Evolutionary conservation across 2,113 vertebrate genomes (phyloP).

Genomic region (Ramphastos sulfuratus): DNA sequence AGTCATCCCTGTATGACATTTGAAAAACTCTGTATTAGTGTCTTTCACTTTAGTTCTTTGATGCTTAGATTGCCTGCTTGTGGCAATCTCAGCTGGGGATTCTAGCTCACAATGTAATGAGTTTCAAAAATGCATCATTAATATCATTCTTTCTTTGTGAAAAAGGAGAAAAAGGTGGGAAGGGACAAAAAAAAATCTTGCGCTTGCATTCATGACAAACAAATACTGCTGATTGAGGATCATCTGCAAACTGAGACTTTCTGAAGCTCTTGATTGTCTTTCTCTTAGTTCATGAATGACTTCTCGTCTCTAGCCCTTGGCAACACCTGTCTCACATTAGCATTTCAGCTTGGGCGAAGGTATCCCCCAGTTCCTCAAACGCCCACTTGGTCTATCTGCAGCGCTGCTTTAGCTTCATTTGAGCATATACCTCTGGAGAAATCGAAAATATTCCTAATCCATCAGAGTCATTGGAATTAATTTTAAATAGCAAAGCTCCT

Average conservation of each 20-base stretch:
- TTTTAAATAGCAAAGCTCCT: background rate
- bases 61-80: background rate
- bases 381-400: background rate
- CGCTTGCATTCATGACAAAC: background rate
- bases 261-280: background rate
- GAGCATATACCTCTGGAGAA: background rate
- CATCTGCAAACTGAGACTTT: background rate
- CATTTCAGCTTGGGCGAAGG: background rate
- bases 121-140: background rate
- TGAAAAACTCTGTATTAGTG: background rate
- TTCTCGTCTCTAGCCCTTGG: background rate
- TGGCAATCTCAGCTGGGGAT: background rate
- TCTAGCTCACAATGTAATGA: background rate
- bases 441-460: background rate
- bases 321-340: background rate
- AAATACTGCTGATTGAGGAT: background rate
- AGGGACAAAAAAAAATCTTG: accelerated
- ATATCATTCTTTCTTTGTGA: background rate
- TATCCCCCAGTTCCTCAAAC: background rate
- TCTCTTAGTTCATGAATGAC: background rate
- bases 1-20: background rate
- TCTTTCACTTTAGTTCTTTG: background rate
- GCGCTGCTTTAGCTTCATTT: background rate
- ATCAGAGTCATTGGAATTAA: background rate
- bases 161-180: background rate